Conservation (phyloP, 2,888 invertebrate species). For the Heliconius hortense region DNA sequence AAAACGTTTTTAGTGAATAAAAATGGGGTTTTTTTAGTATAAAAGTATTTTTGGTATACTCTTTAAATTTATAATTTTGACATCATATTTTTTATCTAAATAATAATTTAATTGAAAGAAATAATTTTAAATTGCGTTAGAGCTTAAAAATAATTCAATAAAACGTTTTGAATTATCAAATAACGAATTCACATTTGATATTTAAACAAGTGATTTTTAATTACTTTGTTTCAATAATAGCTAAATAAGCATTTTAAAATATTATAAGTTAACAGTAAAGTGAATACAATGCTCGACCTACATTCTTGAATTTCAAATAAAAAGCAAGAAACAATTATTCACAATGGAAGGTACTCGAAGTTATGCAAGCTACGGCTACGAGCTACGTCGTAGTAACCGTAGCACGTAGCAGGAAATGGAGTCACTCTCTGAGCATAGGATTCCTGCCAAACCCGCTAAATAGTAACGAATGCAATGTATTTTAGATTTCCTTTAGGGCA, state of each 20-base stretch:
- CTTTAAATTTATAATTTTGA: neutral
- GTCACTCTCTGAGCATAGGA: constrained; percentile 67
- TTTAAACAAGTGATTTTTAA: constrained; percentile 14
- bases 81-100: neutral
- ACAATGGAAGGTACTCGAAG: constrained; percentile 62
- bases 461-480: constrained; percentile 70
- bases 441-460: constrained; percentile 71
- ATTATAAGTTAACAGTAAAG: constrained; percentile 31
- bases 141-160: neutral
- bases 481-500: constrained; percentile 43
- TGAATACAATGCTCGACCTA: constrained; percentile 53
- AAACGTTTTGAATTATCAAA: neutral
- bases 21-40: neutral
- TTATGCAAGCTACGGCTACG: constrained; percentile 59
- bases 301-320: constrained; percentile 54
- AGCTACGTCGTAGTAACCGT: constrained; percentile 64
- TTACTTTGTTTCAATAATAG: constrained; percentile 16
- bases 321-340: constrained; percentile 63
- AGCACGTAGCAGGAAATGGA: constrained; percentile 75
- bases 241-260: constrained; percentile 28
- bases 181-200: neutral
- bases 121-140: neutral
- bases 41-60: neutral
- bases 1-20: no score
- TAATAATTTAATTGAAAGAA: neutral